Base-by-base conservation (phyloP, 2,888 invertebrate species). In the Stenodema calcarata region DNA sequence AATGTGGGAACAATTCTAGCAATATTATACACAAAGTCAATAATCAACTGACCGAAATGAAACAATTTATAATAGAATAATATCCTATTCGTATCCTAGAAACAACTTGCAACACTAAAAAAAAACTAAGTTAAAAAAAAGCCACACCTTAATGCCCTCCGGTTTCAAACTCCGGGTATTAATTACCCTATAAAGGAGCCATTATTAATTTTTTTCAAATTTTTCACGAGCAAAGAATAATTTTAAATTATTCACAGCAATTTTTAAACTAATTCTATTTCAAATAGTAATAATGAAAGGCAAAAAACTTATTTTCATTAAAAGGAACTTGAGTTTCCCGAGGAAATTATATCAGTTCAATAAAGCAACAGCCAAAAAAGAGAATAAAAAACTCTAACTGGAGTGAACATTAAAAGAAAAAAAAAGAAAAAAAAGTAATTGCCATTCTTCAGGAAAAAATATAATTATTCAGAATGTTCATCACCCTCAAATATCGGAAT, bases 291-390 rank as follows among this genome's bases (percentile, higher is more conserved):
- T 28, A 54, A 76, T 18, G 41, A 62, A 18, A 69, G 35, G 82
- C 30, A 42, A 82, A 69, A 18, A 82, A 69, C 62, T 82, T 69
- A 62, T 82, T 62, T 69, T 82, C 62, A 30, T 69, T 82, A 82
- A 23, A 73, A 84, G 84, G 84, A 84, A 84, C 82, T 82, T 82
- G 69, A 82, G 82, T 82, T 82, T 82, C 82, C 82, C 82, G 35
- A 82, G 82, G 82, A 82, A 82, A 82, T 82, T 80, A n/a, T 54
- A 69, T 47, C 30, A 54, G 54, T 82, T 18, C 42, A 82, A 69
- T 82, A 82, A 82, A 82, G 82, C 82, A 82, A 82, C 69, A 62
- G 62, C 69, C 18, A 54, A 80, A 44, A 44, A 44, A 42, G 62
- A 62, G 23, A 14, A 50, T 16, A 50, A 50, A 6, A 1, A n/a